Base-by-base conservation (phyloP, 2,113 vertebrate species). In the Phalacrocorax carbo region DNA sequence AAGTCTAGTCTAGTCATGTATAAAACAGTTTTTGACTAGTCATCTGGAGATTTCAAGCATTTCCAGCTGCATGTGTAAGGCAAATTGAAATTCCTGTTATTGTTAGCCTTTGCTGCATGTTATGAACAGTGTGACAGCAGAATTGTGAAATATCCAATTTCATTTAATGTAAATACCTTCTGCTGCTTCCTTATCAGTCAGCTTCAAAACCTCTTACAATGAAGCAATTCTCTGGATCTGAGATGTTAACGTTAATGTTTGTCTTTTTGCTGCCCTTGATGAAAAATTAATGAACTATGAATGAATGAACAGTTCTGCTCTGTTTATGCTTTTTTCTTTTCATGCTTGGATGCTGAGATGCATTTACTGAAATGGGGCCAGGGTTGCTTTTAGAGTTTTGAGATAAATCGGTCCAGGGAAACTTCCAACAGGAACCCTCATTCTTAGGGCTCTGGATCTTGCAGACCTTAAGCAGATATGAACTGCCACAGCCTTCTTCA, bases 241-340 rank as follows among this genome's bases (percentile, higher is more conserved):
- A 93, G 75, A 91, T 73, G 65, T 76, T 96, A 88, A 91, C 17
- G 13, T 46, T 70, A 55, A 94, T 90, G 68, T 94, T 95, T 94
- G 62, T 82, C 77, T 96, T 91, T 85, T 91, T 95, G 62, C 55
- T 87, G 71, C 26, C 75, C 81, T 93, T 83, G 62, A 85, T 90
- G 71, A 94, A 95, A 95, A 94, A 95, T 70, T 90, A 94, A 96
- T 91, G 77, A 89, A 71, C 77, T 90, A 64, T 79, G 92, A 96
- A 93, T 62, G 72, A 91, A 91, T 75, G 52, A 87, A 77, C 38
- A 68, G 54, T 77, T 87, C 70, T 70, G 18, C n/a, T 29, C 32
- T 70, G 62, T 82, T 96, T 94, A 75, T 82, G 26, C 10, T 82
- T 87, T 65, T 78, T 81, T 58, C 16, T 82, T 85, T 77, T 90